Conservation (phyloP, 2,113 vertebrate genomes). For the Catharus fuscescens region DNA sequence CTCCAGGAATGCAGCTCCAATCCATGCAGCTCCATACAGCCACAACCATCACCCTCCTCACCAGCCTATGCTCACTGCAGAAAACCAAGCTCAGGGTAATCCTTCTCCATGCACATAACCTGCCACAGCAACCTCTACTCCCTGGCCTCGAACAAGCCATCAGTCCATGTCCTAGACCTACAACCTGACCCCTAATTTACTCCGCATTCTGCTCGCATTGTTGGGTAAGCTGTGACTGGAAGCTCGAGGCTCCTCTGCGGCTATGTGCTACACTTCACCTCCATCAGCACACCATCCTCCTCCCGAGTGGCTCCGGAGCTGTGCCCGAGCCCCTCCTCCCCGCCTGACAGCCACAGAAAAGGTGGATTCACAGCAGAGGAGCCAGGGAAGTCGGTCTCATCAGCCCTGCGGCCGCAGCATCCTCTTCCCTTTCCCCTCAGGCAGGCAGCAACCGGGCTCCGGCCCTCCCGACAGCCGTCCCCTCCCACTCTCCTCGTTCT, state of each 20-base stretch:
- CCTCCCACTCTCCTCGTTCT: neutral
- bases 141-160: rapidly evolving
- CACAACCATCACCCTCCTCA: neutral
- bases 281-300: neutral
- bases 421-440: neutral
- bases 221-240: neutral
- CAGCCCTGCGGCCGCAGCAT: neutral
- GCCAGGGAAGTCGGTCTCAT: neutral
- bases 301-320: neutral
- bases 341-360: neutral
- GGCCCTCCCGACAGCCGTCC: neutral
- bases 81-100: neutral
- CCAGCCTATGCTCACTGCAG: rapidly evolving
- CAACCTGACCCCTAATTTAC: rapidly evolving
- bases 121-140: rapidly evolving
- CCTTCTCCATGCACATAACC: neutral
- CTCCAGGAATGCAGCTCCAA: neutral
- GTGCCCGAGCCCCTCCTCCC: neutral
- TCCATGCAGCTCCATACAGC: rapidly evolving
- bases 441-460: neutral
- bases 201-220: rapidly evolving
- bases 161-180: neutral
- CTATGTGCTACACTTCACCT: neutral
- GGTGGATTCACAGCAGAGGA: neutral
- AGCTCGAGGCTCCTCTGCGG: neutral